These are phyloP conservation scores for Orchestia grillus DNA, from an alignment of 1,140 invertebrate species.

Conservation along the genomic window DNA sequence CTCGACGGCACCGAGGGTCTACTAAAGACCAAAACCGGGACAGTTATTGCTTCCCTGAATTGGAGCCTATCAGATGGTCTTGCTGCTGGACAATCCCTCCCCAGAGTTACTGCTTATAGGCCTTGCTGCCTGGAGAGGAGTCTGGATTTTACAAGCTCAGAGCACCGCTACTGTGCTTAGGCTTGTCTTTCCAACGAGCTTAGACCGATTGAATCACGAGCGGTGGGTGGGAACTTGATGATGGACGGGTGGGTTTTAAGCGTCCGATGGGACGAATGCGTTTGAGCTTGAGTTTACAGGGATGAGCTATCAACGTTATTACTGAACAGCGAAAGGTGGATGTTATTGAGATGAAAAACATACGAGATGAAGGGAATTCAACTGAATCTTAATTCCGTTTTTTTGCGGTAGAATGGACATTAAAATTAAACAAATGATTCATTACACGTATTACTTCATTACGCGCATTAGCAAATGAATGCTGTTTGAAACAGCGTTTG, in stretches of 20 bases:
- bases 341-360: no score
- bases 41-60: conserved; percentile 50
- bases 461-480: no score
- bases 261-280: no score
- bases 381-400: no score
- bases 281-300: no score
- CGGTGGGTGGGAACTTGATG: background rate
- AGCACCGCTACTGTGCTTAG: background rate
- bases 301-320: no score
- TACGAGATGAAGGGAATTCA: no score
- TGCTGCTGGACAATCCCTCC: conserved; percentile 41
- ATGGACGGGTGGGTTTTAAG: background rate
- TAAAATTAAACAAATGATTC: no score
- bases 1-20: background rate
- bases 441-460: no score
- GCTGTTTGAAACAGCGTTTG: no score
- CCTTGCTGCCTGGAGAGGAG: background rate
- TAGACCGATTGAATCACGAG: background rate
- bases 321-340: no score
- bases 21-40: conserved; percentile 38
- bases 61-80: conserved; percentile 33
- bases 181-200: background rate
- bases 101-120: conserved; percentile 46
- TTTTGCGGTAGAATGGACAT: no score
- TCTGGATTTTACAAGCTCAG: background rate